phyloP scores from a whole-genome alignment of 2,888 invertebrate genomes.

The Malthinus flaveolus region DNA sequence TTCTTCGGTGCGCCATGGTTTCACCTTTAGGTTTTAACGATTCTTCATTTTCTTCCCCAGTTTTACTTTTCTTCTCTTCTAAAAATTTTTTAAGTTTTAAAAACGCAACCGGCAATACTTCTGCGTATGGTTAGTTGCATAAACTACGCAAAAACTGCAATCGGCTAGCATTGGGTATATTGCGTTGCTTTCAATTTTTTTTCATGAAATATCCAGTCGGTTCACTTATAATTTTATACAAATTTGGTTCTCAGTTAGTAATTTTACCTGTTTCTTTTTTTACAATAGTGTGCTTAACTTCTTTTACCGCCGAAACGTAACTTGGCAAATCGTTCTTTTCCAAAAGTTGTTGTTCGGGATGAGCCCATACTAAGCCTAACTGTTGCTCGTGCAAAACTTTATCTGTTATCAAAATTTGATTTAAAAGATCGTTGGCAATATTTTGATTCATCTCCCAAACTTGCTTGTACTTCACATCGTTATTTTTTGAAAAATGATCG shows the following conservation, averaged over 20 bases:
- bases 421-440: conserved; percentile 56
- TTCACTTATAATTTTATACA: no score
- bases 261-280: conserved; percentile 1
- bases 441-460: conserved; percentile 66
- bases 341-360: conserved; percentile 51
- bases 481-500: conserved; percentile 64
- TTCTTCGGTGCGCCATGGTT: conserved; percentile 30
- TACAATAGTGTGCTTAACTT: not conserved
- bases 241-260: no score
- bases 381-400: conserved; percentile 65
- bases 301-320: conserved; percentile 39
- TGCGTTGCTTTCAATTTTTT: no score
- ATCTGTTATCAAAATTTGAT: conserved; percentile 62
- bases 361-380: conserved; percentile 61
- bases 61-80: not conserved
- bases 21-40: conserved; percentile 7
- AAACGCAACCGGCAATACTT: no score
- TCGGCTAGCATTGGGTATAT: no score
- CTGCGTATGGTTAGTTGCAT: no score
- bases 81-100: no score
- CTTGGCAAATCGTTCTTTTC: conserved; percentile 56
- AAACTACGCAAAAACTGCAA: no score
- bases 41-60: not conserved
- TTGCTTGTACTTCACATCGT: conserved; percentile 64
- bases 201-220: no score